A percentile compares a stretch with the other conserved stretches of the same genome.
These are phyloP conservation scores for Noctua fimbriata DNA, from an alignment of 2,888 invertebrate species.

Conservation along the genomic window DNA sequence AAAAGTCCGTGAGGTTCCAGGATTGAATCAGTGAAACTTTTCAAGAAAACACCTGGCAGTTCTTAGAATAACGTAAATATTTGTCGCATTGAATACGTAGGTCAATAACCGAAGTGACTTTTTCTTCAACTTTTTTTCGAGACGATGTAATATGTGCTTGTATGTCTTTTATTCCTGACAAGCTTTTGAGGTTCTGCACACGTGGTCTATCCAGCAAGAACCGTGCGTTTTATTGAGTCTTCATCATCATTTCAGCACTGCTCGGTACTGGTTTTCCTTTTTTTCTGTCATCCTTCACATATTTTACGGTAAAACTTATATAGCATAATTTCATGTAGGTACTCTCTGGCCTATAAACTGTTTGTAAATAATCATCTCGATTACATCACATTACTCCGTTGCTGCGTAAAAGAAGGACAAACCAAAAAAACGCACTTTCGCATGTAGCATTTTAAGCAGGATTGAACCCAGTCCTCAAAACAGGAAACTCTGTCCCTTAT, in stretches of 20 bases:
- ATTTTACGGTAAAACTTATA: neutral
- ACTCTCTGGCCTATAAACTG: neutral
- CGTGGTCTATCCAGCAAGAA: neutral
- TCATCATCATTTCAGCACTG: neutral
- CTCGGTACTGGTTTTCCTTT: neutral
- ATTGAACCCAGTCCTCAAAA: neutral
- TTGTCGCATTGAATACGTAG: neutral
- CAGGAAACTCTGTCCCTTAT: neutral
- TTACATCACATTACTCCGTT: neutral
- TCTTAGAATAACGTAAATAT: neutral
- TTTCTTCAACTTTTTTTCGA: neutral
- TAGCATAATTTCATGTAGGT: neutral
- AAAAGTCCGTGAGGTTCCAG: neutral
- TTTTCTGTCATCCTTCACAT: neutral
- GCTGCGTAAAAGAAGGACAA: neutral
- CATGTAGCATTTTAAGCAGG: neutral
- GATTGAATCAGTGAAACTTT: neutral
- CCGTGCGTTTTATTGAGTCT: neutral
- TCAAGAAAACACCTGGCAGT: neutral
- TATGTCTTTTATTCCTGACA: neutral
- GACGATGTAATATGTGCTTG: neutral
- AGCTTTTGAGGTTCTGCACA: neutral
- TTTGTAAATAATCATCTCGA: neutral
- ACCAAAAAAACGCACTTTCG: neutral
- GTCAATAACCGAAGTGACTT: neutral